A percentile compares a stretch with the other conserved stretches of the same genome.
These are phyloP conservation scores for Petrocephalus microphthalmus DNA, from an alignment of 2,113 vertebrate species.

Conservation along the genomic window DNA sequence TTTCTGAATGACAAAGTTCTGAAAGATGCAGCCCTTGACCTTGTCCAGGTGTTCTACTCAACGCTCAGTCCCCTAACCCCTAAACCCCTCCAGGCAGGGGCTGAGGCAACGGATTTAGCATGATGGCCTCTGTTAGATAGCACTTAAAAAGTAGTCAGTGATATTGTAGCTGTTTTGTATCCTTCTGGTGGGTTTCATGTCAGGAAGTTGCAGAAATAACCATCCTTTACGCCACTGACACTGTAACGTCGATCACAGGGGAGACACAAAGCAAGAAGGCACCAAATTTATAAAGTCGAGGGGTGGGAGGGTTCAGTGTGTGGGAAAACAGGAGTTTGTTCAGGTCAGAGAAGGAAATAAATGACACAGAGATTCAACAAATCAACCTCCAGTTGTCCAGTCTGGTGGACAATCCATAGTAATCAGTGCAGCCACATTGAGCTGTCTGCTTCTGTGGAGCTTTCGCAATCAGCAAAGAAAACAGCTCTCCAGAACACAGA, in stretches of 20 bases:
- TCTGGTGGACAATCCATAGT: slow-evolving; percentile 56
- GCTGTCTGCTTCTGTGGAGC: slow-evolving; percentile 52
- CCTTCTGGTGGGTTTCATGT: not conserved
- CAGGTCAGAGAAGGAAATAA: slow-evolving; percentile 49
- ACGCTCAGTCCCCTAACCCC: not conserved
- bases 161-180: not conserved
- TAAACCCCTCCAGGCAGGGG: not conserved
- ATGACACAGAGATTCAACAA: slow-evolving; percentile 62
- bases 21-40: slow-evolving; percentile 49
- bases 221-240: not conserved
- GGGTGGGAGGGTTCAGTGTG: slow-evolving; percentile 15
- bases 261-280: not conserved
- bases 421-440: slow-evolving; percentile 60
- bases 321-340: slow-evolving; percentile 30
- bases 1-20: slow-evolving; percentile 50
- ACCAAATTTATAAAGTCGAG: slow-evolving; percentile 24
- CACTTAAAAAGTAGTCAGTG: not conserved
- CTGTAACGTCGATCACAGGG: not conserved
- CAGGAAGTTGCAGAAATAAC: not conserved
- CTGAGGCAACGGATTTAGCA: not conserved
- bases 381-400: slow-evolving; percentile 55
- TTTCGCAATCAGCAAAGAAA: slow-evolving; percentile 56
- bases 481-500: slow-evolving; percentile 30
- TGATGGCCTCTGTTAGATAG: not conserved
- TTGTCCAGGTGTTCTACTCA: slow-evolving; percentile 39